Evolutionary conservation across 2,113 vertebrate species (phyloP).

Genomic region (Chelonoidis abingdonii): DNA sequence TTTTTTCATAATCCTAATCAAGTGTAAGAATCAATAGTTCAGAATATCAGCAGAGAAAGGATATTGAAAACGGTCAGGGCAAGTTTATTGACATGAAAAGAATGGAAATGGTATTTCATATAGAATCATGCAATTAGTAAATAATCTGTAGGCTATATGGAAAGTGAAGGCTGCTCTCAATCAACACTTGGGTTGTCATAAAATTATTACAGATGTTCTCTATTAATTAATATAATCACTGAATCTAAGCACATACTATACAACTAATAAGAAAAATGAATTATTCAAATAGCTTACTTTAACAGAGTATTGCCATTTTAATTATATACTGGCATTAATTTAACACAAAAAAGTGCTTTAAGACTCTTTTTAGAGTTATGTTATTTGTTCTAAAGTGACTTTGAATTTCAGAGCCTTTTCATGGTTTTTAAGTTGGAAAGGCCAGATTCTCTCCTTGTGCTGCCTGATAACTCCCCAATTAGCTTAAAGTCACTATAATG

Average conservation of each 20-base stretch:
- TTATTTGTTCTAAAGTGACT: conserved; percentile 15
- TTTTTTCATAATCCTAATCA: background rate
- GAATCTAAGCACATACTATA: conserved; percentile 21
- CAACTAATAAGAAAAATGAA: conserved; percentile 17
- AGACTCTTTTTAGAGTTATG: background rate
- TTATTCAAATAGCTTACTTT: conserved; percentile 30
- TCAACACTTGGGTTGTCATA: conserved; percentile 8
- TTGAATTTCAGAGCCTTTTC: background rate
- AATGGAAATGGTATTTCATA: background rate
- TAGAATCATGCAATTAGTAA: background rate
- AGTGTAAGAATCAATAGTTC: background rate
- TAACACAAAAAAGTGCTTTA: conserved; percentile 22
- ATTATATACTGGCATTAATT: conserved; percentile 12
- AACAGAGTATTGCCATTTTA: conserved; percentile 55
- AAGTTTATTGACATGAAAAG: background rate
- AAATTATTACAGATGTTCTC: conserved; percentile 17
- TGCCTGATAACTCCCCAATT: background rate
- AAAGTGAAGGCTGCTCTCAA: conserved; percentile 11
- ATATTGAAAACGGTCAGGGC: background rate
- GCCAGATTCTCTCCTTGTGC: background rate
- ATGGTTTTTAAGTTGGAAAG: background rate
- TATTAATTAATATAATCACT: conserved; percentile 28
- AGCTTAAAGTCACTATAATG: background rate
- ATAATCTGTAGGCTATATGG: background rate
- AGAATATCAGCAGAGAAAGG: background rate